phyloP scores from a whole-genome alignment of 2,797 vertebrate species.

The Silurus aristotelis region DNA sequence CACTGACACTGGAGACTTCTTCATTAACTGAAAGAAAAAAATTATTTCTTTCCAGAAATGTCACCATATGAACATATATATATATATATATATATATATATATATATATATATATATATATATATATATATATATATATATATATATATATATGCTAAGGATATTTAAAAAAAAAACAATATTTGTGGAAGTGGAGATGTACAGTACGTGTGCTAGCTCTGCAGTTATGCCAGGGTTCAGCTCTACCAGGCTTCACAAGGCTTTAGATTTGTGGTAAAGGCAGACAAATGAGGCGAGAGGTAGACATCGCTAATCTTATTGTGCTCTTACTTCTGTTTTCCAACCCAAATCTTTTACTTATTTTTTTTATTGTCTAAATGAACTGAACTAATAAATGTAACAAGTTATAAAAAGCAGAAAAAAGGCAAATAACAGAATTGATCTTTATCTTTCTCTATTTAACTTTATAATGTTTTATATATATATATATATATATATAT shows the following conservation, averaged over 20 bases:
- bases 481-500: not conserved
- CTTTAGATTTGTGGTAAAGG: constrained; percentile 40
- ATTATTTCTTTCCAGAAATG: not conserved
- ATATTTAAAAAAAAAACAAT: not conserved
- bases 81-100: not conserved
- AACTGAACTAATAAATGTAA: constrained; percentile 72
- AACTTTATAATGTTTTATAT: not conserved
- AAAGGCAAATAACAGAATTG: not conserved
- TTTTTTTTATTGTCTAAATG: constrained; percentile 60
- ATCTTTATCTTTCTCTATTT: not conserved
- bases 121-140: not conserved
- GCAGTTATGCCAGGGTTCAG: constrained; percentile 36
- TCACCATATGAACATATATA: not conserved
- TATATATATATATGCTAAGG: not conserved
- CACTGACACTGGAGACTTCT: not conserved
- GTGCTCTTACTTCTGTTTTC: constrained; percentile 80
- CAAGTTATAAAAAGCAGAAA: constrained; percentile 61
- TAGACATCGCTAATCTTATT: constrained; percentile 80
- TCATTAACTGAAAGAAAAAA: not conserved
- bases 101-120: not conserved
- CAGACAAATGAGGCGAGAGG: constrained; percentile 56
- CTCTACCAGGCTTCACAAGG: constrained; percentile 64
- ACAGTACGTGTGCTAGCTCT: constrained; percentile 73
- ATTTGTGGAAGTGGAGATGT: constrained; percentile 71
- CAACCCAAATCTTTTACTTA: constrained; percentile 64